Conservation (phyloP, 2,113 vertebrate genomes). For the Myodes glareolus region DNA sequence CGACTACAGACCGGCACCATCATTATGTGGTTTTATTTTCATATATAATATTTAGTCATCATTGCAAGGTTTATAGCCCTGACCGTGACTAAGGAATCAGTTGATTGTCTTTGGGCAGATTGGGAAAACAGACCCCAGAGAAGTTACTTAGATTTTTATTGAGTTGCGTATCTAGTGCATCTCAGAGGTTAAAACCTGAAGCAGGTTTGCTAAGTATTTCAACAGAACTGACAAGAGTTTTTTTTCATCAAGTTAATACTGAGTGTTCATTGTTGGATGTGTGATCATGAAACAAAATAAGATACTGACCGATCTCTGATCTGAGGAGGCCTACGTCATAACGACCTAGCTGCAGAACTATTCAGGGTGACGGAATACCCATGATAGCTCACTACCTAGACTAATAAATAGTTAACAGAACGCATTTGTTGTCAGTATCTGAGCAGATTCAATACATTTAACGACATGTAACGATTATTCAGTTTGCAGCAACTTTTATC, state of each 20-base stretch:
- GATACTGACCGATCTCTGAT: neutral
- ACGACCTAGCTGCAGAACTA: neutral
- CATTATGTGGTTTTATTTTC: neutral
- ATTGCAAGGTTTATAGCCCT: too few relatives aligned
- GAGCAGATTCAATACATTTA: constrained; percentile 14
- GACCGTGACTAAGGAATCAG: neutral
- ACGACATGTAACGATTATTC: constrained; percentile 47
- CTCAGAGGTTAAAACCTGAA: neutral
- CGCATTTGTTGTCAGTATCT: constrained; percentile 28
- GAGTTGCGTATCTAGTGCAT: neutral
- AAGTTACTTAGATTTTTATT: neutral
- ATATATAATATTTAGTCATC: neutral
- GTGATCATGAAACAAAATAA: neutral
- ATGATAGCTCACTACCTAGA: neutral
- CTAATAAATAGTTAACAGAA: neutral
- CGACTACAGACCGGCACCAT: too few relatives aligned
- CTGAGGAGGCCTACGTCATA: neutral
- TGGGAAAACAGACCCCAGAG: neutral
- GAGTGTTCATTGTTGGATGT: neutral
- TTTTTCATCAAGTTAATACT: neutral
- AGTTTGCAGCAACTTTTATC: constrained; percentile 46
- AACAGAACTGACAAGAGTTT: neutral
- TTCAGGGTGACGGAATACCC: neutral
- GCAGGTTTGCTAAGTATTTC: neutral
- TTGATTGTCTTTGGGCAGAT: neutral